Base-by-base conservation (phyloP, 35 echinoderm and acorn worm genomes). In the Diadema setosum region DNA sequence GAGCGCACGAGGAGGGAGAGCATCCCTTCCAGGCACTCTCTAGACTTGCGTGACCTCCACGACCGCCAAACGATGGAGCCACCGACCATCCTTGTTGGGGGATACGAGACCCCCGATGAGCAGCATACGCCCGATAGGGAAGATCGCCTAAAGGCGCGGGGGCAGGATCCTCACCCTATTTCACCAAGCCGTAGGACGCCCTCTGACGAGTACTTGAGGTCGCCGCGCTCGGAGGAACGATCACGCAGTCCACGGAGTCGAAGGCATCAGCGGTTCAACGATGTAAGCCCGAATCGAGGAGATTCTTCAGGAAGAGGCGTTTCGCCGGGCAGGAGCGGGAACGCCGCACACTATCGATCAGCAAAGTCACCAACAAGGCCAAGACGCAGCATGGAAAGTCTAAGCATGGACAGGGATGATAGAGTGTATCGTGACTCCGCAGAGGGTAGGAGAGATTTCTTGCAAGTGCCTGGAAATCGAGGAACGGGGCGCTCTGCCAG, bases 21-120 rank as follows among this genome's bases (percentile, higher is more conserved):
- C 27, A 33, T 83, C 27, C 45, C 81, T 48, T 31, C 81, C 12
- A 83, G 81, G 16, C 39, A 56, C 33, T 50, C 45, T 0, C 55
- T 83, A 67, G 89, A 91, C n/a, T 26, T 80, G 2, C 83, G 84
- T 12, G 45, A 83, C 30, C 20, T 83, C 69, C 78, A 83, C 16
- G 89, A 91, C 24, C 45, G 89, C 45, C 84, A 70, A 46, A 75
- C 89, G n/a, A 85, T 91, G 15, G 89, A 85, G 24, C 89, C 89
- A 55, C 89, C 89, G 16, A 91, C 82, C 31, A 91, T 91, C 25
- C 81, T 91, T 26, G 89, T 91, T 5, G 89, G 89, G 32, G 45
- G 83, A 80, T 91, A 83, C 40, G 65, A 75, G 27, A 91, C 89
- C 30, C 89, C 89, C 12, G 89, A 91, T 41, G 84, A 85, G 55